These are phyloP conservation scores for Branchipolynoe longqiensis DNA, from an alignment of 2,888 invertebrate genomes.

Conservation along the genomic window DNA sequence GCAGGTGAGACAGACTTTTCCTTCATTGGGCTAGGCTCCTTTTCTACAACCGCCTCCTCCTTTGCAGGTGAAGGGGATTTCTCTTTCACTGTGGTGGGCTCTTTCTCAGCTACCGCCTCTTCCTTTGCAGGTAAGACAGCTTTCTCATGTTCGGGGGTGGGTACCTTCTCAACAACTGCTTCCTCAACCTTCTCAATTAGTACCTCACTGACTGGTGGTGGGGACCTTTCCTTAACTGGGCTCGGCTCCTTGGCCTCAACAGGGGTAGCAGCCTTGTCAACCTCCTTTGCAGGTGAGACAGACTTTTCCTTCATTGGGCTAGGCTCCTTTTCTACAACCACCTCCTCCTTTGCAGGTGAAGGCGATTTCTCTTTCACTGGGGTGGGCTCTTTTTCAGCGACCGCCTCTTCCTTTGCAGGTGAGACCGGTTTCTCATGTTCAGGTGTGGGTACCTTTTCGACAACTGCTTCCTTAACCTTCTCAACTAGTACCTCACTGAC, in stretches of 20 bases:
- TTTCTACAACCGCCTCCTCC: slow-evolving; percentile 18
- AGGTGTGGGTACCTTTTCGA: slow-evolving; percentile 27
- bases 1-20: slow-evolving; percentile 8
- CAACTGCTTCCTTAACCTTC: background rate
- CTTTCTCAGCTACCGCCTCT: background rate
- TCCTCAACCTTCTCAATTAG: background rate
- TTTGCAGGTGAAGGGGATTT: slow-evolving; percentile 32
- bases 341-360: slow-evolving; percentile 21
- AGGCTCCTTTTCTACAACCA: slow-evolving; percentile 60
- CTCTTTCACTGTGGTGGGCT: slow-evolving; percentile 3
- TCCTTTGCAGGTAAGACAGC: background rate
- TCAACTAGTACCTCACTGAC: background rate
- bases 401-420: slow-evolving; percentile 8
- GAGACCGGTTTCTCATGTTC: slow-evolving; percentile 5
- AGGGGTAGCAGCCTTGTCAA: no score
- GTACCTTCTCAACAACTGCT: background rate
- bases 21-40: background rate
- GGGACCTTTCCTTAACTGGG: slow-evolving; percentile 34
- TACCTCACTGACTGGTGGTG: slow-evolving; percentile 14
- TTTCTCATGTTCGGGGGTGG: background rate
- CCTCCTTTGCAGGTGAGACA: slow-evolving; percentile 12
- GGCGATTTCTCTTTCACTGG: slow-evolving; percentile 33
- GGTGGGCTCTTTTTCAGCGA: slow-evolving; percentile 10
- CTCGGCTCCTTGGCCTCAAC: slow-evolving; percentile 22
- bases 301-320: slow-evolving; percentile 14